phyloP scores from a whole-genome alignment of 2,113 vertebrate species.

The Motacilla tschutschensis region DNA sequence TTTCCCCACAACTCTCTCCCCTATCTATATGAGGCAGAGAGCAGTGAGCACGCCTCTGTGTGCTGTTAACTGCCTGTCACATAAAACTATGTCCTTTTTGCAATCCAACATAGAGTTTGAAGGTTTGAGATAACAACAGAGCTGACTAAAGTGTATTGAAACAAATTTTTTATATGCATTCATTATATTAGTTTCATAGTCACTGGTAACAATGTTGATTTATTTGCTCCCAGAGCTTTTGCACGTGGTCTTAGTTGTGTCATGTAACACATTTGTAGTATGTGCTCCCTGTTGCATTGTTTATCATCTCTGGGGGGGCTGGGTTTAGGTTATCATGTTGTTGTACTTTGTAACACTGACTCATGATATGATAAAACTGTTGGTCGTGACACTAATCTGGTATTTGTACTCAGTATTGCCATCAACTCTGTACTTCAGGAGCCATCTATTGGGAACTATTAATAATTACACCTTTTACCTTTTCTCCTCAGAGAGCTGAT shows the following conservation, averaged over 20 bases:
- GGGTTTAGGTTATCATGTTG: not conserved
- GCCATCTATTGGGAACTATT: constrained; percentile 8
- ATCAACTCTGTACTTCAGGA: not conserved
- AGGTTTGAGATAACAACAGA: not conserved
- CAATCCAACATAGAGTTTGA: not conserved
- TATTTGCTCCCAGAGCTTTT: not conserved
- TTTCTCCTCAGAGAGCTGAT: not conserved
- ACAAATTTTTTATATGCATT: not conserved
- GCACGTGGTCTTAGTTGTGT: not conserved
- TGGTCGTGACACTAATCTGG: not conserved
- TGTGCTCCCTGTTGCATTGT: not conserved
- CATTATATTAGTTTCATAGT: not conserved
- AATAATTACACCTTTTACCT: not conserved
- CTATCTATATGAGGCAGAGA: not conserved
- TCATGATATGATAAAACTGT: not conserved
- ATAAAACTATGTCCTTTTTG: not conserved
- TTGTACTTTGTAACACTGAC: not conserved
- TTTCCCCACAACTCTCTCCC: not conserved
- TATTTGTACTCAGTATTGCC: not conserved
- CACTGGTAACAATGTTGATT: not conserved
- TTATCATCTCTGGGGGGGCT: not conserved
- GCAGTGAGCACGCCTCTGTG: not conserved
- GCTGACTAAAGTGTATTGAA: not conserved
- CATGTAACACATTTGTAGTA: not conserved
- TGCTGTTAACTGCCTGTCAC: not conserved